A percentile compares a stretch with the other conserved stretches of the same genome.
phyloP scores from a whole-genome alignment of 2,113 vertebrate species.

The Oreocharis arfaki region DNA sequence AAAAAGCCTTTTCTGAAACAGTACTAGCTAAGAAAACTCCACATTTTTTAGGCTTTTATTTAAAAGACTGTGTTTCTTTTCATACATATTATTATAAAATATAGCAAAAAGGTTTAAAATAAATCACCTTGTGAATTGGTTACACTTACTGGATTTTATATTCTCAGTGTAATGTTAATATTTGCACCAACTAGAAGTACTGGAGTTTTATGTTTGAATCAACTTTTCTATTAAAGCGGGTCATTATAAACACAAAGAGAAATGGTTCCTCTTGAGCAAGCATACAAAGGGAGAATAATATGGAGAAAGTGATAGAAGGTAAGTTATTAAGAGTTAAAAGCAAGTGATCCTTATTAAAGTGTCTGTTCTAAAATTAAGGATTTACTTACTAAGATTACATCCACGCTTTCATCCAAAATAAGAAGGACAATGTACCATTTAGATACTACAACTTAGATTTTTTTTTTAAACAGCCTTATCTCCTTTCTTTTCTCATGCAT shows the following conservation, averaged over 20 bases:
- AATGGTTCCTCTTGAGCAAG: neutral
- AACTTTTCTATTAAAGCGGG: neutral
- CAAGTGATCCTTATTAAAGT: neutral
- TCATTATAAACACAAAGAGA: slow-evolving; percentile 5
- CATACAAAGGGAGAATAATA: neutral
- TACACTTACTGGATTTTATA: neutral
- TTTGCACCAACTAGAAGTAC: neutral
- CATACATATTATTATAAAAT: neutral
- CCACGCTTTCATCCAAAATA: neutral
- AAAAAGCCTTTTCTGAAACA: neutral
- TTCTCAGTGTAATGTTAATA: neutral
- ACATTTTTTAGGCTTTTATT: neutral
- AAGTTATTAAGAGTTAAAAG: neutral
- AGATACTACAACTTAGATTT: neutral
- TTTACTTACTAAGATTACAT: neutral
- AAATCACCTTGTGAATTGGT: neutral
- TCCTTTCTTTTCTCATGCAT: neutral
- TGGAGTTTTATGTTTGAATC: slow-evolving; percentile 15
- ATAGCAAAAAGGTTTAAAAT: neutral
- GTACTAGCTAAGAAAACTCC: neutral
- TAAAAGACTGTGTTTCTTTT: neutral
- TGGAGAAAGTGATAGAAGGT: neutral
- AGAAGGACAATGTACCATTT: neutral
- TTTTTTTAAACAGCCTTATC: neutral
- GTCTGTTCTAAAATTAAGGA: neutral